Percentiles rank a stretch among this genome's conserved stretches.
Evolutionary conservation across 2,113 vertebrate species (phyloP).

Genomic region (Malaclemys terrapin): DNA sequence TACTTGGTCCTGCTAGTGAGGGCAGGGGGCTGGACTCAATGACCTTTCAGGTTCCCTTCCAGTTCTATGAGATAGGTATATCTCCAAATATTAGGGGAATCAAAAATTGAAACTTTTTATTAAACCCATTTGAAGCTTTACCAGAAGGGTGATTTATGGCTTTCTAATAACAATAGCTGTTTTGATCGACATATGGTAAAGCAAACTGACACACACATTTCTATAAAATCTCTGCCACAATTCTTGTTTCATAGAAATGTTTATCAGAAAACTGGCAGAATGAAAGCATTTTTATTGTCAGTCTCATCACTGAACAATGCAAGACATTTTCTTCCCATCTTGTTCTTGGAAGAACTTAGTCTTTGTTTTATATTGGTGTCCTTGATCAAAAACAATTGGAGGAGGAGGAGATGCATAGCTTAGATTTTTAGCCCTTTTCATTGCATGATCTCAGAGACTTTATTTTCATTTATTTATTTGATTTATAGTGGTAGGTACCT

Average conservation of each 20-base stretch:
- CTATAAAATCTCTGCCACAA: constrained; percentile 42
- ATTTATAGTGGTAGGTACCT: constrained; percentile 27
- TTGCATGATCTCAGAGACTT: constrained; percentile 10
- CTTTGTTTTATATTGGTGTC: constrained; percentile 8
- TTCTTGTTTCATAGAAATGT: constrained; percentile 40
- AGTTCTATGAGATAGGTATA: too few relatives aligned
- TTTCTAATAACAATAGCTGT: constrained; percentile 49
- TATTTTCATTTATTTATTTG: constrained; percentile 16
- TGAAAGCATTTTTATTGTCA: constrained; percentile 25
- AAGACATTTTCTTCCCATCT: not conserved
- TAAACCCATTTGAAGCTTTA: constrained; percentile 58
- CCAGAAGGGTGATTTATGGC: constrained; percentile 66
- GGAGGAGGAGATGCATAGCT: not conserved
- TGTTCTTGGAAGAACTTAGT: constrained; percentile 28
- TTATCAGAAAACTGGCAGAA: constrained; percentile 40
- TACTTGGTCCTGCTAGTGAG: too few relatives aligned
- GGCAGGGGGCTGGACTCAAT: too few relatives aligned
- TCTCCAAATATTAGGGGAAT: not conserved
- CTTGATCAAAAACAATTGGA: constrained; percentile 63
- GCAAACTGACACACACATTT: constrained; percentile 33
- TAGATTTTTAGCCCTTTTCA: not conserved
- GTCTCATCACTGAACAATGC: not conserved
- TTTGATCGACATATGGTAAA: constrained; percentile 45
- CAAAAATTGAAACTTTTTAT: constrained; percentile 33
- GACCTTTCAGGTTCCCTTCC: too few relatives aligned